Base-by-base conservation (phyloP, 2,113 vertebrate species). In the Pantherophis guttatus region DNA sequence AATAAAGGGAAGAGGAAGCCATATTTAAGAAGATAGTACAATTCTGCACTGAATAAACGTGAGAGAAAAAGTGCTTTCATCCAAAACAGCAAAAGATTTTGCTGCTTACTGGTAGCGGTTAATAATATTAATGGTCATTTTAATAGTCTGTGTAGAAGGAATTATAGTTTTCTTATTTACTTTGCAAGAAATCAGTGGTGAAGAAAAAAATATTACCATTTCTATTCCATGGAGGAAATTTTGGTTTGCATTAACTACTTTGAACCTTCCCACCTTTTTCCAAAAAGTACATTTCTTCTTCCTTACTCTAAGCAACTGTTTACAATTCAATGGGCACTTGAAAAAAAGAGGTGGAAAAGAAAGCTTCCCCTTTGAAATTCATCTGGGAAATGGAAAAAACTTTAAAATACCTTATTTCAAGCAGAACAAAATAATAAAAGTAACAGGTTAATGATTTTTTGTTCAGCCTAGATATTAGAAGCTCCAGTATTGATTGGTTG, bases 401-500 rank as follows among this genome's bases (percentile, higher is more conserved):
- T 95, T 94, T 86, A 93, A 81, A 96, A 92, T 95, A 89, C 97
- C 96, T 94, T 97, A 95, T 96, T 94, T 98, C 97, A 97, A 95
- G 96, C 93, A 50, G 93, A 95, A 96, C 29, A 92, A 95, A 95
- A 88, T 93, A 90, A 97, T 98, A 97, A 97, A 98, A 97, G 94
- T 97, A 98, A 97, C 94, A 96, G 96, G 97, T 96, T 98, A 97
- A 98, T 98, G 98, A 98, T 98, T 98, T 97, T 98, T 97, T 93
- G 92, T 97, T 96, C 96, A 95, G 94, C 92, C 95, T 97, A 97
- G 97, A 97, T 97, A 97, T 95, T 96, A 96, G 96, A 97, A 96
- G 94, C 96, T 85, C 92, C 95, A 96, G 91, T 97, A 98, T 98
- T 96, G 97, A 98, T 98, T 97, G 97, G 86, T 93, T 94, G 75